These are phyloP conservation scores for Ariopsis seemanni DNA, from an alignment of 2,113 vertebrate species.

Conservation along the genomic window DNA sequence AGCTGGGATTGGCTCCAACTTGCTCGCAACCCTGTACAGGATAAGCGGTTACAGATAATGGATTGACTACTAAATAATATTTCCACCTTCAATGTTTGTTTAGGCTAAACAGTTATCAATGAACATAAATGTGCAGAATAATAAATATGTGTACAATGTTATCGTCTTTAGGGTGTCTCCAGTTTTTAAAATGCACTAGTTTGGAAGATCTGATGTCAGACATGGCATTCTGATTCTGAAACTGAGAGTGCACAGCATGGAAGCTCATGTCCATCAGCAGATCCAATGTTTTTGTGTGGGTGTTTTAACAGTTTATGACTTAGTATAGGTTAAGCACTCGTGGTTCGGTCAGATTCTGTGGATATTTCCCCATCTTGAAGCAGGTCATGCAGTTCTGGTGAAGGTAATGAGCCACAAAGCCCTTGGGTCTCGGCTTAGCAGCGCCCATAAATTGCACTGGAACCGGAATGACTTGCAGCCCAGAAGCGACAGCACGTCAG, in stretches of 20 bases:
- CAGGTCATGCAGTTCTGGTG: conserved; percentile 90
- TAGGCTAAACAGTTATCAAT: background rate
- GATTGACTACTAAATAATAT: background rate
- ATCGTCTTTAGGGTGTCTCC: background rate
- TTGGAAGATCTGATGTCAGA: background rate
- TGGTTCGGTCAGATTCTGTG: conserved; percentile 24
- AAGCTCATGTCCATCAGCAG: background rate
- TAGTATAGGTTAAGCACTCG: conserved; percentile 47
- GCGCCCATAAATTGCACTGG: conserved; percentile 92
- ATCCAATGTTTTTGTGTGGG: conserved; percentile 37
- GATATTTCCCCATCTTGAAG: conserved; percentile 62
- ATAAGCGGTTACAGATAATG: no score
- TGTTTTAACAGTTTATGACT: conserved; percentile 41
- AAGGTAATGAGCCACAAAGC: conserved; percentile 99
- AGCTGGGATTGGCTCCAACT: no score
- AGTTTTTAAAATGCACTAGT: background rate
- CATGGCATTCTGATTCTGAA: background rate
- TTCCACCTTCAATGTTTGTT: background rate
- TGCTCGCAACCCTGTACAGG: no score
- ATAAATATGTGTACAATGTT: background rate
- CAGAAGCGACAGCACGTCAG: conserved; percentile 92
- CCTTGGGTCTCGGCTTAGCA: conserved; percentile 95
- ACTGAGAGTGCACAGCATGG: background rate
- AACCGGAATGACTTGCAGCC: conserved; percentile 98
- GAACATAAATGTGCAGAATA: background rate